phyloP scores from a whole-genome alignment of 2,888 invertebrate species.

The Dryomyza anilis region DNA sequence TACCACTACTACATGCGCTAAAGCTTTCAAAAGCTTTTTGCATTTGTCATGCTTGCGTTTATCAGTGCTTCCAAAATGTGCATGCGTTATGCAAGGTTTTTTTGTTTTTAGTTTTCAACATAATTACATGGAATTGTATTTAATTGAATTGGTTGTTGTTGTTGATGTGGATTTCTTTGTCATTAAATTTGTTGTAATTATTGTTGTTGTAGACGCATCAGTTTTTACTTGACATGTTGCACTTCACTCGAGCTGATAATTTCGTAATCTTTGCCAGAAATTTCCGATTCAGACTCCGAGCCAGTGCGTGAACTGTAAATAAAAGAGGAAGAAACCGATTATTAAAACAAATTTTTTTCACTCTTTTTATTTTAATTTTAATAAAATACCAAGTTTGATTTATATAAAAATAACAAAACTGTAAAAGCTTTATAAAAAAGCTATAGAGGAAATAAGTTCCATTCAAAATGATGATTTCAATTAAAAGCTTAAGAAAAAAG shows the following conservation, averaged over 20 bases:
- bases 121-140: conserved; percentile 33
- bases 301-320: conserved; percentile 53
- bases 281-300: conserved; percentile 83
- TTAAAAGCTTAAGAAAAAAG: no score
- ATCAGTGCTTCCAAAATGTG: no score
- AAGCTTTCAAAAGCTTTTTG: not conserved
- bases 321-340: not conserved
- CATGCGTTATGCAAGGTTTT: conserved; percentile 12
- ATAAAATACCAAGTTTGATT: no score
- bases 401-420: no score
- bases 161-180: not conserved
- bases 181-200: not conserved
- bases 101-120: conserved; percentile 7
- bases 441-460: no score
- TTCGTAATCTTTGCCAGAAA: conserved; percentile 85
- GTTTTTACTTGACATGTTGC: conserved; percentile 59
- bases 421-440: no score
- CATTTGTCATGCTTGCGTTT: conserved; percentile 1
- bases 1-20: not conserved
- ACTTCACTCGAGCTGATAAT: conserved; percentile 78
- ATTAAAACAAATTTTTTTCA: not conserved
- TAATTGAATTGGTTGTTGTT: not conserved
- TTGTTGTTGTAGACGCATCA: conserved; percentile 24
- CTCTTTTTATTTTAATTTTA: no score
- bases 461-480: no score